Percentiles rank a stretch among this genome's conserved stretches.
These are phyloP conservation scores for Cotesia chilonis DNA, from an alignment of 1,140 invertebrate species.

Conservation along the genomic window DNA sequence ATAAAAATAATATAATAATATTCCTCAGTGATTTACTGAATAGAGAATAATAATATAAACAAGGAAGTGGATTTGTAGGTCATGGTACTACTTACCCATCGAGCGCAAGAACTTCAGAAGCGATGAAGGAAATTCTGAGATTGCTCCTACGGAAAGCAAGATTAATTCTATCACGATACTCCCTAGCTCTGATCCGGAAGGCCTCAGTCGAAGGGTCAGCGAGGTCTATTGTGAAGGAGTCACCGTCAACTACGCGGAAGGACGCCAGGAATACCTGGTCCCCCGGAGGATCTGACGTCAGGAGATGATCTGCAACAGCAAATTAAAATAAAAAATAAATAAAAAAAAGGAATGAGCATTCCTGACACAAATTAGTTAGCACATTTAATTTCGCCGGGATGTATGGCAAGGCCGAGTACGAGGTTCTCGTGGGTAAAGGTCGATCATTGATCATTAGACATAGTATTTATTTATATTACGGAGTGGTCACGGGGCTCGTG, in stretches of 20 bases:
- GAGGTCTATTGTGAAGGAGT: constrained; percentile 71
- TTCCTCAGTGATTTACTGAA: neutral
- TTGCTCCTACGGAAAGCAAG: constrained; percentile 77
- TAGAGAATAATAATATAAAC: neutral
- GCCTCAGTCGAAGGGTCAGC: constrained; percentile 73
- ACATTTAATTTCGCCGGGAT: constrained; percentile 31
- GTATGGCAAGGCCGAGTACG: constrained; percentile 53
- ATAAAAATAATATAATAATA: neutral
- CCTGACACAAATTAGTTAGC: constrained; percentile 40
- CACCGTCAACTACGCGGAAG: constrained; percentile 75
- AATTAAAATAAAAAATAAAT: too few species aligned
- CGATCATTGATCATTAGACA: constrained; percentile 34
- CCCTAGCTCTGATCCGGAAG: constrained; percentile 74
- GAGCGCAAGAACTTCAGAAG: constrained; percentile 77
- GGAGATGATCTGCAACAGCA: constrained; percentile 77
- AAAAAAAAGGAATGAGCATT: too few species aligned
- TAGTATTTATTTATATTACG: neutral
- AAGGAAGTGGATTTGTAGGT: constrained; percentile 13
- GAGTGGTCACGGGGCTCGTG: constrained; percentile 29
- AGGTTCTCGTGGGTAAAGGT: constrained; percentile 45
- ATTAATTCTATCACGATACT: constrained; percentile 79
- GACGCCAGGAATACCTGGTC: constrained; percentile 83
- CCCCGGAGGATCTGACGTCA: constrained; percentile 76
- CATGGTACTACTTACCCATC: constrained; percentile 73
- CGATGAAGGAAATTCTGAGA: constrained; percentile 74